These are phyloP conservation scores for Drosophila affinis DNA, from an alignment of 2,888 invertebrate species.

Conservation along the genomic window DNA sequence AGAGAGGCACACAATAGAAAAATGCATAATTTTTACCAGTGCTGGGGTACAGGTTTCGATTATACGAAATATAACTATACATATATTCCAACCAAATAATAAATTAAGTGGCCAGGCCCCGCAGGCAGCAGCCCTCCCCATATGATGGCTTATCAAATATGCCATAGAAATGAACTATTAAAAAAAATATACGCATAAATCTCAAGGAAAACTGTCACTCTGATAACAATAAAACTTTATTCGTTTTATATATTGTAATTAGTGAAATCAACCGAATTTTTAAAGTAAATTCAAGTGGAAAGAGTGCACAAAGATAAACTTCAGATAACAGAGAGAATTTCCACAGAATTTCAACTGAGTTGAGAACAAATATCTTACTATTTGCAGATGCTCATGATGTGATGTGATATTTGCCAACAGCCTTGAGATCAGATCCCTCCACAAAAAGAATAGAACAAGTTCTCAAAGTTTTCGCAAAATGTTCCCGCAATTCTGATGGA, in stretches of 20 bases:
- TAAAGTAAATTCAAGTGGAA: constrained; percentile 7
- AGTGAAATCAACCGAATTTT: background rate
- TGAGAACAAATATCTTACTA: constrained; percentile 25
- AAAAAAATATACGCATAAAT: constrained; percentile 20
- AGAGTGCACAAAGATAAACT: background rate
- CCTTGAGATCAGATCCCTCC: constrained; percentile 25
- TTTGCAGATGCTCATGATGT: constrained; percentile 60
- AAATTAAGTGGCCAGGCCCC: constrained; percentile 10
- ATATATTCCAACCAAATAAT: background rate
- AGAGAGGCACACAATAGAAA: constrained; percentile 17
- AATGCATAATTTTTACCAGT: constrained; percentile 1
- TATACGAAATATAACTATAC: background rate
- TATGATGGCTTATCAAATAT: constrained; percentile 16
- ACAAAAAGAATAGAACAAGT: constrained; percentile 24
- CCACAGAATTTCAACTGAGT: constrained; percentile 5
- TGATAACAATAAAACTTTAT: constrained; percentile 16
- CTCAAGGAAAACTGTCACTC: constrained; percentile 8
- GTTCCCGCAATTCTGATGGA: constrained; percentile 7
- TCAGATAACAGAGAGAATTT: constrained; percentile 6
- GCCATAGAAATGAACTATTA: constrained; percentile 18
- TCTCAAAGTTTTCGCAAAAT: constrained; percentile 12
- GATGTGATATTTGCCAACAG: constrained; percentile 54
- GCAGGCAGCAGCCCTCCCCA: background rate
- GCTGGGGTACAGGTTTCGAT: background rate
- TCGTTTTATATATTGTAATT: constrained; percentile 9